These are phyloP conservation scores for Petrocephalus zakoni DNA, from an alignment of 2,113 vertebrate genomes.

Conservation along the genomic window DNA sequence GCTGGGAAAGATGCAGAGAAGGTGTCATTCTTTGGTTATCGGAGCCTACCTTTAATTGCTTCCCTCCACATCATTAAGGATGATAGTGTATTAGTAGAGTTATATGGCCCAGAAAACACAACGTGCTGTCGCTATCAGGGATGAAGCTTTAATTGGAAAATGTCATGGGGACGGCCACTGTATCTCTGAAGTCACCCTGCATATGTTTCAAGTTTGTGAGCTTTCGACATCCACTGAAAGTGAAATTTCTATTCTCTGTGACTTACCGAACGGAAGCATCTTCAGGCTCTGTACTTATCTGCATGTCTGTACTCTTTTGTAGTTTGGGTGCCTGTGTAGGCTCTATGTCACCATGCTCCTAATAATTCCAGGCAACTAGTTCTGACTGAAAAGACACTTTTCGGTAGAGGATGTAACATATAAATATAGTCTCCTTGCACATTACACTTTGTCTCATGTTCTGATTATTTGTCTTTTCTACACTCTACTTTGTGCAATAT, in stretches of 20 bases:
- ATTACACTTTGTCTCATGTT: background rate
- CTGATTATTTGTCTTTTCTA: background rate
- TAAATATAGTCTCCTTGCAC: background rate
- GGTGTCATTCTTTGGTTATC: background rate
- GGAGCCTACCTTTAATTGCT: background rate
- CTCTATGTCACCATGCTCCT: background rate
- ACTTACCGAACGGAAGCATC: background rate
- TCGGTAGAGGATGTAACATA: background rate
- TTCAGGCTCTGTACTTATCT: background rate
- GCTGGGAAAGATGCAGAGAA: background rate
- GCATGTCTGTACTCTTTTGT: background rate
- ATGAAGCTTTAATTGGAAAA: background rate
- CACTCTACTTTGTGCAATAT: background rate
- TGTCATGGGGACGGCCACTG: background rate
- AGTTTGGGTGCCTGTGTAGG: background rate
- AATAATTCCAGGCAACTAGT: background rate
- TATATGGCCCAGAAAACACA: background rate
- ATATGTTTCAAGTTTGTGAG: background rate
- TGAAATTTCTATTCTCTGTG: background rate
- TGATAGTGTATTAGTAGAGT: background rate
- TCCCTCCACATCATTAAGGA: background rate
- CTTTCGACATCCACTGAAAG: background rate
- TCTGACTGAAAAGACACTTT: background rate
- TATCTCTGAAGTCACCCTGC: background rate
- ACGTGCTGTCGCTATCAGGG: background rate